These are phyloP conservation scores for Okapia johnstoni DNA, from an alignment of 2,113 vertebrate species.

Conservation along the genomic window DNA sequence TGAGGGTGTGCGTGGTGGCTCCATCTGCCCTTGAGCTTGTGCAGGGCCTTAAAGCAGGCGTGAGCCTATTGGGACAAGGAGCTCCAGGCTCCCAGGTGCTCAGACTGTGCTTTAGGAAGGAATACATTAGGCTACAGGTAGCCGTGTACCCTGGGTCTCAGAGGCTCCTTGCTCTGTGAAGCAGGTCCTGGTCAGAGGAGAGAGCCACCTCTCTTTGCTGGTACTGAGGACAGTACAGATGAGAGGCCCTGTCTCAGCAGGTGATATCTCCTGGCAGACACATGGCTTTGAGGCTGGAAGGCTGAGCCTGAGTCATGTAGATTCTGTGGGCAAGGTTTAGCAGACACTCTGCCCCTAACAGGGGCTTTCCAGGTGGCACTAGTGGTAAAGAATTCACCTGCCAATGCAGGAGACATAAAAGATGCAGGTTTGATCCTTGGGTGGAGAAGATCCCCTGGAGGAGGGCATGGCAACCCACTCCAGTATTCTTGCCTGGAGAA, in stretches of 20 bases:
- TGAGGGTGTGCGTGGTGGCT: rapidly evolving
- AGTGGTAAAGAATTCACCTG: not conserved
- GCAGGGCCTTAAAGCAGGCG: not conserved
- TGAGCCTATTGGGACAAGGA: not conserved
- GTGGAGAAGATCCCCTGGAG: not conserved
- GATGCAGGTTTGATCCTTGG: not conserved
- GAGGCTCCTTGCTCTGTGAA: not conserved
- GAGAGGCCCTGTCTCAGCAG: not conserved
- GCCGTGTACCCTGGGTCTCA: not conserved
- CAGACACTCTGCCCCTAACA: not conserved
- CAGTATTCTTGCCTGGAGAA: not conserved
- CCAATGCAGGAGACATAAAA: not conserved
- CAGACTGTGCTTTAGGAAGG: not conserved
- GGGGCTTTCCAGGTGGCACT: not conserved
- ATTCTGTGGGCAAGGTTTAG: not conserved
- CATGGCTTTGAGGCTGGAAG: not conserved
- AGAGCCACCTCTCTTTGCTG: not conserved
- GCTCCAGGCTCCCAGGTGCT: not conserved
- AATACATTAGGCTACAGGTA: not conserved
- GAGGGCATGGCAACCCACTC: not conserved
- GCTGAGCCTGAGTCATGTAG: not conserved
- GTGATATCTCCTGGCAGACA: not conserved
- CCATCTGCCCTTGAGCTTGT: not conserved
- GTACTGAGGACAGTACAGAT: not conserved
- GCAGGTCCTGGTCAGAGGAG: not conserved